Evolutionary conservation across 2,888 invertebrate genomes (phyloP).

Genomic region (Mythimna ferrago): DNA sequence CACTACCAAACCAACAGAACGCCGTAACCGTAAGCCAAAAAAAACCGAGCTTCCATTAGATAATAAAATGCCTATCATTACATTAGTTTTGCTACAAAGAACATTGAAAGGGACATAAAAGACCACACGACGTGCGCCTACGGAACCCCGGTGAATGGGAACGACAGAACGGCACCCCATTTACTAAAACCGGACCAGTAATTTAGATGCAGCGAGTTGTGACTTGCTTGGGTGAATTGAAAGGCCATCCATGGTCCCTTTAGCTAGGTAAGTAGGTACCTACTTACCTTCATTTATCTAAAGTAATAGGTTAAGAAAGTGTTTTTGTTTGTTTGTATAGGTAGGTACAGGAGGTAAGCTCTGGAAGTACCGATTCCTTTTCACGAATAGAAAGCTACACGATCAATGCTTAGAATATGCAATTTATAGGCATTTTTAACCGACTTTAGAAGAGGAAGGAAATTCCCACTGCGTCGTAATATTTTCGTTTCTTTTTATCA

Average conservation of each 20-base stretch:
- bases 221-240: conserved; percentile 12
- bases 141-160: conserved; percentile 4
- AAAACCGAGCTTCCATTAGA: background rate
- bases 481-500: too few relatives aligned
- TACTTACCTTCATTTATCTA: background rate
- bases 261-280: background rate
- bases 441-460: too few relatives aligned
- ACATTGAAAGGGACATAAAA: conserved; percentile 11
- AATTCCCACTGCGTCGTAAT: too few relatives aligned
- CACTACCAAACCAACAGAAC: conserved; percentile 15
- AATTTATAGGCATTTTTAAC: too few relatives aligned
- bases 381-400: background rate
- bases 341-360: too few relatives aligned
- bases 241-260: background rate
- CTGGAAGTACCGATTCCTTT: background rate
- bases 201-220: conserved; percentile 28
- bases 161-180: conserved; percentile 16
- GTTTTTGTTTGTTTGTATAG: too few relatives aligned
- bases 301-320: background rate
- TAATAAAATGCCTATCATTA: conserved; percentile 11
- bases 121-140: conserved; percentile 7
- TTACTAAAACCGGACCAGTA: conserved; percentile 31
- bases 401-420: too few relatives aligned
- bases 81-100: conserved; percentile 19
- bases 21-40: background rate